Percentiles rank a stretch among this genome's conserved stretches.
These are phyloP conservation scores for Cacatua alba DNA, from an alignment of 2,113 vertebrate genomes.

Conservation along the genomic window DNA sequence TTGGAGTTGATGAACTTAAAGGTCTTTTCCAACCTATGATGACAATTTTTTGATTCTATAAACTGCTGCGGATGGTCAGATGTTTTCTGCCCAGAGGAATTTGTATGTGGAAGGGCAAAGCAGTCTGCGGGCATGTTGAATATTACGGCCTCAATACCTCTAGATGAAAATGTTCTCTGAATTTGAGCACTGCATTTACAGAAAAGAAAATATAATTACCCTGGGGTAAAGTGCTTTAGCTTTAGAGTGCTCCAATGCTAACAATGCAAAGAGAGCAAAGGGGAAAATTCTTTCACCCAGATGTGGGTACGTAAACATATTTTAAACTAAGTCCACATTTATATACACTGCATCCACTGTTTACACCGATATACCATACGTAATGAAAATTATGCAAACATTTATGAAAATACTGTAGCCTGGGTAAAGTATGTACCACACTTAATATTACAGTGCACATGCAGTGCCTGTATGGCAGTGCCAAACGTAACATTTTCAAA, in stretches of 20 bases:
- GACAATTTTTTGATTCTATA: not conserved
- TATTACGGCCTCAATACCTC: not conserved
- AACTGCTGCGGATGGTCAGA: not conserved
- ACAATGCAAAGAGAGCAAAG: not conserved
- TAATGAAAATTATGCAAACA: conserved; percentile 59
- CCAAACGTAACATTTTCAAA: conserved; percentile 69
- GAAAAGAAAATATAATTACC: not conserved
- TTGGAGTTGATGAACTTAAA: not conserved
- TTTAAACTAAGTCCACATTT: conserved; percentile 28
- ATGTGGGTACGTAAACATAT: not conserved
- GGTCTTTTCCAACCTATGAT: not conserved
- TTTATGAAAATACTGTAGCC: conserved; percentile 61
- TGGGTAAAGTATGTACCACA: conserved; percentile 13
- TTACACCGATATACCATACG: conserved; percentile 19
- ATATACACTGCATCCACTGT: conserved; percentile 1
- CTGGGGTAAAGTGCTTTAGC: not conserved
- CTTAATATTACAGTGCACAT: conserved; percentile 45
- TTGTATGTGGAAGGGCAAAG: not conserved
- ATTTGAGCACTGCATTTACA: not conserved
- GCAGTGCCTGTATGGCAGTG: conserved; percentile 2
- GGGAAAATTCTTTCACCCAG: conserved; percentile 1
- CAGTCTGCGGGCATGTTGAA: accelerated
- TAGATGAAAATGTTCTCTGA: not conserved
- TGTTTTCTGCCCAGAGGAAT: not conserved
- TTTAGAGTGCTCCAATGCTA: not conserved